A percentile compares a stretch with the other conserved stretches of the same genome.
Evolutionary conservation across 2,113 vertebrate genomes (phyloP).

Genomic region (Raja brachyura): DNA sequence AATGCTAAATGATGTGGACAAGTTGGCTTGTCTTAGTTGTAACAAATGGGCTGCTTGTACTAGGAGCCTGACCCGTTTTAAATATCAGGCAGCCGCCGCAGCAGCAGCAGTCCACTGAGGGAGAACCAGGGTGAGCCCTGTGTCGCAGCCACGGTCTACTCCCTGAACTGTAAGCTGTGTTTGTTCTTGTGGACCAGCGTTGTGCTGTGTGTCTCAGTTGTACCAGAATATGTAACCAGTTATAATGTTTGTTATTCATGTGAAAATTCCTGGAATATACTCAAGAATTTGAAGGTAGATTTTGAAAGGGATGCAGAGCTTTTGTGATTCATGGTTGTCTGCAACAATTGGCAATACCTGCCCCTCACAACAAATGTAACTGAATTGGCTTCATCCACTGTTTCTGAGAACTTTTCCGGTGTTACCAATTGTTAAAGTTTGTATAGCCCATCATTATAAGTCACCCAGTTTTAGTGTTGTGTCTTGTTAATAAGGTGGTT

Average conservation of each 20-base stretch:
- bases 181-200: slow-evolving; percentile 48
- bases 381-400: slow-evolving; percentile 24
- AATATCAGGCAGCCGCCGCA: slow-evolving; percentile 33
- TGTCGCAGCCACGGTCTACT: slow-evolving; percentile 8
- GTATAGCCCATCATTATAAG: slow-evolving; percentile 36
- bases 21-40: slow-evolving; percentile 61
- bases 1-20: slow-evolving; percentile 55
- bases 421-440: slow-evolving; percentile 31
- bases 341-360: not conserved
- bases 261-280: slow-evolving; percentile 37
- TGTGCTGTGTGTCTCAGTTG: slow-evolving; percentile 64
- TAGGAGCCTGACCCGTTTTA: slow-evolving; percentile 50
- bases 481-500: slow-evolving; percentile 37
- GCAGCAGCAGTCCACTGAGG: not conserved
- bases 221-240: slow-evolving; percentile 71
- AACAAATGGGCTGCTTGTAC: slow-evolving; percentile 63
- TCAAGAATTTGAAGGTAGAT: slow-evolving; percentile 39
- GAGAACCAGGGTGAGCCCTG: not conserved
- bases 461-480: slow-evolving; percentile 31
- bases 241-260: slow-evolving; percentile 60
- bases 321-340: slow-evolving; percentile 11
- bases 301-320: slow-evolving; percentile 9
- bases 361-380: not conserved
- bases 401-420: not conserved
- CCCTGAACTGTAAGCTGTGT: slow-evolving; percentile 45